Percentiles rank a stretch among this genome's conserved stretches.
Conservation (phyloP, 2,797 vertebrate genomes). For the Spea hammondii region DNA sequence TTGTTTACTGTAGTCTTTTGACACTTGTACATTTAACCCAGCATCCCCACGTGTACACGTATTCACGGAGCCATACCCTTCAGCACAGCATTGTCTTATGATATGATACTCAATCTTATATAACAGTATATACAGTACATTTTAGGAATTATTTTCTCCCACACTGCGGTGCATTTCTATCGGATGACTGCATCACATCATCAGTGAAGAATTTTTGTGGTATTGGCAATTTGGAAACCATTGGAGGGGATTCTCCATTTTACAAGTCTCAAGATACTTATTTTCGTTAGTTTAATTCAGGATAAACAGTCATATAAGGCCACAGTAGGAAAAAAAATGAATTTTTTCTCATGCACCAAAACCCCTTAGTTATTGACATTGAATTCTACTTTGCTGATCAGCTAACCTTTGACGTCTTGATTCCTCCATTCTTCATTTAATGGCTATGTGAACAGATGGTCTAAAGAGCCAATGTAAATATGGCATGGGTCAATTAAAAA, state of each 20-base stretch:
- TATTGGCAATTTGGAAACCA: slow-evolving; percentile 16
- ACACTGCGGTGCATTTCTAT: background rate
- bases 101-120: background rate
- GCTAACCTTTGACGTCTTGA: slow-evolving; percentile 16
- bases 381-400: slow-evolving; percentile 18
- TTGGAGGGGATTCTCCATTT: background rate
- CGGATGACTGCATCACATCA: background rate
- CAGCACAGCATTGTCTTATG: too few relatives aligned
- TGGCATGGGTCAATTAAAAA: slow-evolving; percentile 42
- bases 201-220: slow-evolving; percentile 12
- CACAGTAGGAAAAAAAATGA: background rate
- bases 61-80: too few relatives aligned
- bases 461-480: slow-evolving; percentile 24
- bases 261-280: slow-evolving; percentile 4
- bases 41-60: too few relatives aligned
- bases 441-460: slow-evolving; percentile 36
- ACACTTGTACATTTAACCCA: too few relatives aligned
- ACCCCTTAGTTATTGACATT: slow-evolving; percentile 35
- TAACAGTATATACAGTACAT: slow-evolving; percentile 23
- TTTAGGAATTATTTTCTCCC: slow-evolving; percentile 12
- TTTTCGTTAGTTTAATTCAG: background rate
- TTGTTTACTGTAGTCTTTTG: too few relatives aligned
- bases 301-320: slow-evolving; percentile 14
- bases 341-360: slow-evolving; percentile 43
- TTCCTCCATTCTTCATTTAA: slow-evolving; percentile 33